phyloP scores from a whole-genome alignment of 2,888 invertebrate species.

The Coleophora deauratella region DNA sequence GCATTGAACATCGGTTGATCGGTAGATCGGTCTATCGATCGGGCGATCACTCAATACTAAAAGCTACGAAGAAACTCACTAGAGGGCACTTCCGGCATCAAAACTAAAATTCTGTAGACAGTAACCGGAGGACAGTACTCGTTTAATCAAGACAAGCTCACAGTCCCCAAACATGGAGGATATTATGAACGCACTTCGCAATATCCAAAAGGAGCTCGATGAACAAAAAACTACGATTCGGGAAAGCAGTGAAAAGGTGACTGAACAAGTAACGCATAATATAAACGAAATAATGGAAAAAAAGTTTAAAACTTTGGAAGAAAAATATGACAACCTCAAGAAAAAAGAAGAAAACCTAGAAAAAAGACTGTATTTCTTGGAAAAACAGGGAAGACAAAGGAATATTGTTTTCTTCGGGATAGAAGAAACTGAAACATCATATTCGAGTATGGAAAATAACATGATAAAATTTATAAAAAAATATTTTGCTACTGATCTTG shows the following conservation, averaged over 20 bases:
- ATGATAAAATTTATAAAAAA: constrained; percentile 10
- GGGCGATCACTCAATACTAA: too few relatives aligned
- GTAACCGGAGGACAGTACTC: too few relatives aligned
- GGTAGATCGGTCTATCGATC: too few relatives aligned
- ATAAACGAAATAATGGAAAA: constrained; percentile 14
- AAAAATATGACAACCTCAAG: constrained; percentile 13
- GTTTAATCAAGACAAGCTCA: too few relatives aligned
- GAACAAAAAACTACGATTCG: constrained; percentile 11
- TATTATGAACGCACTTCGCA: constrained; percentile 8
- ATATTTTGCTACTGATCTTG: constrained; percentile 8
- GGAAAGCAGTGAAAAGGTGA: constrained; percentile 12
- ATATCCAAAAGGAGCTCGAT: constrained; percentile 12
- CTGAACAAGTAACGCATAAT: constrained; percentile 15
- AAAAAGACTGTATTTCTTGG: constrained; percentile 13
- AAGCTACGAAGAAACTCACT: too few relatives aligned
- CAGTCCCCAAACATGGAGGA: constrained; percentile 14
- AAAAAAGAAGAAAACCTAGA: constrained; percentile 13
- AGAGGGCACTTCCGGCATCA: too few relatives aligned
- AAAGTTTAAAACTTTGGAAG: constrained; percentile 10
- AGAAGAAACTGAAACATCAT: constrained; percentile 13
- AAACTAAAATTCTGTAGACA: too few relatives aligned
- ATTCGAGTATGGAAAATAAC: constrained; percentile 9
- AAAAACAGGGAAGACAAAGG: constrained; percentile 13
- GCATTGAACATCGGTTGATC: too few relatives aligned
- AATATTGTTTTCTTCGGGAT: constrained; percentile 17